Evolutionary conservation across 1,140 invertebrate species (phyloP), one percentile per base, ranked within the genome.

Genomic region (Drosophila quadrilineata): DNA sequence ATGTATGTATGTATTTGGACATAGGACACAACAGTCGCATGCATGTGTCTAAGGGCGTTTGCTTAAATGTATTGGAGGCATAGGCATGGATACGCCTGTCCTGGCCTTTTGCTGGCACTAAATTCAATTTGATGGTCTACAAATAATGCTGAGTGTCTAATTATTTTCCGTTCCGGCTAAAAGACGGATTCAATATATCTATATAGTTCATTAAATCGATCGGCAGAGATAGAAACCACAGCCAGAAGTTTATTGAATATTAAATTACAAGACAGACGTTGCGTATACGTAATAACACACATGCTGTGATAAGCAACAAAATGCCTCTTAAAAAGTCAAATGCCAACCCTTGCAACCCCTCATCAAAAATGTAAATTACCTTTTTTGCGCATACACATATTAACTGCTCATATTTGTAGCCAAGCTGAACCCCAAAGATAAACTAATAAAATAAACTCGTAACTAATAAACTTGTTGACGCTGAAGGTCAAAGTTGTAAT

Each of bases 51-150:
- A 19, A 6, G 28, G 41, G 52, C 21, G 14, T 41, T 10, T 43
- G 16, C 16, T 21, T 57, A 59, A 28, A 17, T 45, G 36, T 21
- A 12, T 50, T 60, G 43, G 10, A 22, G 50, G 72, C 64, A 58
- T 84, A 69, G 64, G 22, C 56, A 65, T 70, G 73, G 60, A 41
- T 73, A 76, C 48, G 77, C 54, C 56, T 69, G 63, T 50, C 63
- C 69, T 69, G 63, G 54, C 63, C 69, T 70, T 77, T 73, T 54
- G 64, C 36, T 54, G 54, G 75, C 70, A 85, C 64, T 84, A 85
- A 84, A 84, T 84, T 84, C 82, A 84, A 85, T 84, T 84, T 84
- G 79, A 84, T 84, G 79, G 79, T 53, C 79, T 53, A 84, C 77
- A 84, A 84, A 84, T 84, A 85, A 77, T 74, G 79, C 79, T 64